phyloP scores from a whole-genome alignment of 2,888 invertebrate genomes.

The Lacanobia wlatinum region DNA sequence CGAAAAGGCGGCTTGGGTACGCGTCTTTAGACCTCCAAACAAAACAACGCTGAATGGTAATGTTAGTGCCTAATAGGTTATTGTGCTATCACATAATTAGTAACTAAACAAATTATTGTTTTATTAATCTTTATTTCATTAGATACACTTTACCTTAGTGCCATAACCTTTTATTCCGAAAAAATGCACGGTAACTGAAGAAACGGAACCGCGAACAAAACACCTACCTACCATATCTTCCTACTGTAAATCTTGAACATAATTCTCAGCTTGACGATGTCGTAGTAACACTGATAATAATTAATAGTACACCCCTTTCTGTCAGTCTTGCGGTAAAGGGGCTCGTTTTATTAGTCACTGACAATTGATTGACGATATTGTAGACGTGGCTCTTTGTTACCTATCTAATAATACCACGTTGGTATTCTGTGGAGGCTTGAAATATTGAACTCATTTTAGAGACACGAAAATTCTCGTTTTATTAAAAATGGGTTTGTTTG shows the following conservation, averaged over 20 bases:
- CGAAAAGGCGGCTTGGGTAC: neutral
- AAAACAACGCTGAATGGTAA: neutral
- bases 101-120: too few relatives aligned
- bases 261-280: neutral
- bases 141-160: too few relatives aligned
- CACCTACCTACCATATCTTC: neutral
- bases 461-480: too few relatives aligned
- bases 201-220: neutral
- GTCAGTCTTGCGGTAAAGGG: constrained; percentile 25
- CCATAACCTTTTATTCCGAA: too few relatives aligned
- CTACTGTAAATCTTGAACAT: neutral
- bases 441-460: neutral
- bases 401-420: neutral
- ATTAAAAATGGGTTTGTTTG: neutral
- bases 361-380: constrained; percentile 27
- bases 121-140: too few relatives aligned
- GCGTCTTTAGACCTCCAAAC: neutral
- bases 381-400: constrained; percentile 8
- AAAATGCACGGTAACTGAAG: too few relatives aligned
- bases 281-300: constrained; percentile 10
- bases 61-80: neutral
- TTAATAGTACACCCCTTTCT: constrained; percentile 24
- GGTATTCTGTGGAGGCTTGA: neutral
- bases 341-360: constrained; percentile 19
- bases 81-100: neutral